Conservation (phyloP, 1,140 invertebrate species). For the Atta colombica region DNA sequence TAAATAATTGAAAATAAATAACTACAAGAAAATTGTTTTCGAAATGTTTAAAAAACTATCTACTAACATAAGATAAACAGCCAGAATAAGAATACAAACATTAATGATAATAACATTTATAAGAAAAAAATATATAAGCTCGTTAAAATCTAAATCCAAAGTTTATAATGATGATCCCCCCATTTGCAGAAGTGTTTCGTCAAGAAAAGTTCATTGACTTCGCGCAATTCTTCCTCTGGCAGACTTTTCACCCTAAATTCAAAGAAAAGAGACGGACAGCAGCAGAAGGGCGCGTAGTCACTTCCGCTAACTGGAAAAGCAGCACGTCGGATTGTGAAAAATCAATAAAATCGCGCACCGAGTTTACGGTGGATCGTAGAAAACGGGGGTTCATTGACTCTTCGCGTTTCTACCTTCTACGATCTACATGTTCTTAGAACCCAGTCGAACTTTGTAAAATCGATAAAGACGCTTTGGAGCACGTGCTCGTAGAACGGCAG, state of each 20-base stretch:
- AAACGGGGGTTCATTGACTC: conserved; percentile 45
- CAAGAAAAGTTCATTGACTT: background rate
- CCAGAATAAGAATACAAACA: background rate
- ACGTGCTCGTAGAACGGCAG: background rate
- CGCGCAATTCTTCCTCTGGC: background rate
- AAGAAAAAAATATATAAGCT: background rate
- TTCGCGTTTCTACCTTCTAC: conserved; percentile 26
- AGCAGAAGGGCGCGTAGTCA: conserved; percentile 28
- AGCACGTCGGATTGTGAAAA: conserved; percentile 60
- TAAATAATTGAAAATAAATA: background rate
- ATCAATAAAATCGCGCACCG: conserved; percentile 62
- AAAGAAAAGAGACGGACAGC: conserved; percentile 42
- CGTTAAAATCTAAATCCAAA: background rate
- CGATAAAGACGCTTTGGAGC: conserved; percentile 15
- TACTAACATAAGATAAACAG: background rate
- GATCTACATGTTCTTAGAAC: conserved; percentile 47
- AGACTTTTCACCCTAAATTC: conserved; percentile 26
- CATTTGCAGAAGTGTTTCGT: background rate
- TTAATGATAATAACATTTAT: conserved; percentile 3
- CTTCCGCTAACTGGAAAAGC: conserved; percentile 64
- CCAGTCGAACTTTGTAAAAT: conserved; percentile 52
- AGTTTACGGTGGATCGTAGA: conserved; percentile 40
- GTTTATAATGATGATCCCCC: background rate
- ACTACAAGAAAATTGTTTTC: background rate
- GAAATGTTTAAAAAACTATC: background rate